These are phyloP conservation scores for Drosophila hydei DNA, from an alignment of 1,140 invertebrate genomes.

Conservation along the genomic window DNA sequence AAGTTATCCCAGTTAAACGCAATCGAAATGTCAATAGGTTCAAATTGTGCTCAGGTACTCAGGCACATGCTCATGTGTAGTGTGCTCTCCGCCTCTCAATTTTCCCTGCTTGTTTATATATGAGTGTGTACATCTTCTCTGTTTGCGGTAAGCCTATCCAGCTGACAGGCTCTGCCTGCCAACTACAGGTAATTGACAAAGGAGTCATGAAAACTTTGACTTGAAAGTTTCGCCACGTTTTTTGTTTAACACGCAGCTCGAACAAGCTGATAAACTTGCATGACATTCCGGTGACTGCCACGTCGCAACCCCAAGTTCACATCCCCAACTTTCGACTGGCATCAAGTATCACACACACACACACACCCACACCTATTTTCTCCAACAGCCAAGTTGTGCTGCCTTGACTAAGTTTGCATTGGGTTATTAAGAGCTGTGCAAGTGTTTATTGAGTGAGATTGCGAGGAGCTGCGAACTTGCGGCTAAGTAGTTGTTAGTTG, in stretches of 20 bases:
- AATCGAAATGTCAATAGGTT: constrained; percentile 74
- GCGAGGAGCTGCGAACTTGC: constrained; percentile 19
- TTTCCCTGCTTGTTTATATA: neutral
- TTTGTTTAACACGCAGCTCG: constrained; percentile 76
- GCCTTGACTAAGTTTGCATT: constrained; percentile 76
- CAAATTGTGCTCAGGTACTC: constrained; percentile 37
- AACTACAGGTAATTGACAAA: constrained; percentile 80
- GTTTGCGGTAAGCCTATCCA: neutral
- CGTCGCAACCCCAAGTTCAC: constrained; percentile 27
- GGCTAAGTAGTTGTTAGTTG: constrained; percentile 48
- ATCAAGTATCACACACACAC: constrained; percentile 11
- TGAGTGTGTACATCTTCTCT: neutral
- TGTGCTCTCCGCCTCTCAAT: neutral
- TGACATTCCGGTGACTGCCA: constrained; percentile 53
- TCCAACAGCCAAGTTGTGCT: constrained; percentile 42
- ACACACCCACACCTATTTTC: constrained; percentile 16
- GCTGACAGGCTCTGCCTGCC: constrained; percentile 18
- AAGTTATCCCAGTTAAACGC: constrained; percentile 46
- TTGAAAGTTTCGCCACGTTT: constrained; percentile 76
- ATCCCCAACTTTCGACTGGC: constrained; percentile 3
- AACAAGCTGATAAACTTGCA: constrained; percentile 77
- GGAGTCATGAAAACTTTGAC: constrained; percentile 80
- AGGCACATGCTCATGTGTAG: neutral
- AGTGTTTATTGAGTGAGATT: constrained; percentile 71
- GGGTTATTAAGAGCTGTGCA: constrained; percentile 80